phyloP scores from a whole-genome alignment of 2,888 invertebrate species.

The Seira ritae region DNA sequence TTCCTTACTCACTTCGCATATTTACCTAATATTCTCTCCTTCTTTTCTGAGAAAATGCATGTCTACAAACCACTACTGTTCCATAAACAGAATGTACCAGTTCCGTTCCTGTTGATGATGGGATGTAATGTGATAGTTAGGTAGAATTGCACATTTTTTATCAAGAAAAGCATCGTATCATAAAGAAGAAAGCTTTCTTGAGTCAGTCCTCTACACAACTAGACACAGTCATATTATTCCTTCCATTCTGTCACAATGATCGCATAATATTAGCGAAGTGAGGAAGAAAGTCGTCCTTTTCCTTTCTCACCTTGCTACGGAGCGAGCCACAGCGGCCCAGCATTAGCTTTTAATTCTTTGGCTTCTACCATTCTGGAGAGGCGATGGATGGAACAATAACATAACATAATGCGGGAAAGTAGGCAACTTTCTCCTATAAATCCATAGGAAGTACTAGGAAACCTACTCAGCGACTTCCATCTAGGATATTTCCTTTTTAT shows the following conservation, averaged over 20 bases:
- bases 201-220: slow-evolving; percentile 9
- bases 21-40: neutral
- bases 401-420: neutral
- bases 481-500: slow-evolving; percentile 23
- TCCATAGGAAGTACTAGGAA: neutral
- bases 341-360: neutral
- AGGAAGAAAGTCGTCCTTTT: slow-evolving; percentile 8
- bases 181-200: slow-evolving; percentile 51
- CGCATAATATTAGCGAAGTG: slow-evolving; percentile 20
- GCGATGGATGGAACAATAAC: neutral
- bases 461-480: slow-evolving; percentile 3
- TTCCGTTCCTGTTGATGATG: slow-evolving; percentile 30
- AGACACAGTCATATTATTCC: slow-evolving; percentile 44
- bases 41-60: neutral
- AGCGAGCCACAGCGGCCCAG: neutral
- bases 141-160: slow-evolving; percentile 39
- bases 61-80: neutral
- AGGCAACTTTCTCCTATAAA: neutral
- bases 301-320: neutral
- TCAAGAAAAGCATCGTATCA: slow-evolving; percentile 19
- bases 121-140: slow-evolving; percentile 28
- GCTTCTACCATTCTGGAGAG: neutral
- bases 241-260: slow-evolving; percentile 31
- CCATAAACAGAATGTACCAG: neutral
- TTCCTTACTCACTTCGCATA: neutral